These are phyloP conservation scores for Dicentrarchus labrax DNA, from an alignment of 2,113 vertebrate genomes.

Conservation along the genomic window DNA sequence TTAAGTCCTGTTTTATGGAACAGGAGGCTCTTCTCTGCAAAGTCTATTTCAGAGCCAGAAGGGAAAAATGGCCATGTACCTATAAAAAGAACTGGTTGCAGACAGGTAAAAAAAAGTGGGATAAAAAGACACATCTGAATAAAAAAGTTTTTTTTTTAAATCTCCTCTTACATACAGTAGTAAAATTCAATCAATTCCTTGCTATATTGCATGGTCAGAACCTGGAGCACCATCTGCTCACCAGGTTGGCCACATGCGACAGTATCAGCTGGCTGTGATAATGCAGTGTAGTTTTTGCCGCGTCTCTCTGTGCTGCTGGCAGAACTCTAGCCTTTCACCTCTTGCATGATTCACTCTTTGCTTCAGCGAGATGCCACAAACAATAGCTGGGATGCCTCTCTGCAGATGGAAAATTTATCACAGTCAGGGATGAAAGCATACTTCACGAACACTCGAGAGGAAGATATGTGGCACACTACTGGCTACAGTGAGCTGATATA, in stretches of 20 bases:
- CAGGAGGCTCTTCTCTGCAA: background rate
- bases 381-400: conserved; percentile 42
- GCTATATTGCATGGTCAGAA: background rate
- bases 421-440: conserved; percentile 33
- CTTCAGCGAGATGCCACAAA: conserved; percentile 57
- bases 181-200: background rate
- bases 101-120: background rate
- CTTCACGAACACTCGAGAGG: background rate
- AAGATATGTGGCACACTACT: background rate
- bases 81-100: background rate
- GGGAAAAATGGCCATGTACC: background rate
- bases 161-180: background rate
- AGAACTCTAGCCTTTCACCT: conserved; percentile 42
- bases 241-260: conserved; percentile 5
- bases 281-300: conserved; percentile 42
- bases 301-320: conserved; percentile 14
- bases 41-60: background rate
- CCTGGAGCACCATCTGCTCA: background rate
- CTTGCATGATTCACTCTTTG: conserved; percentile 26
- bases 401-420: conserved; percentile 57
- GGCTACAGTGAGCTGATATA: conserved; percentile 13
- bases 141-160: conserved; percentile 17
- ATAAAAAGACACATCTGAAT: background rate
- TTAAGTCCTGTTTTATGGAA: conserved; percentile 5
- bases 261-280: conserved; percentile 47